These are phyloP conservation scores for Rhaphigaster nebulosa DNA, from an alignment of 2,888 invertebrate genomes.

Conservation along the genomic window DNA sequence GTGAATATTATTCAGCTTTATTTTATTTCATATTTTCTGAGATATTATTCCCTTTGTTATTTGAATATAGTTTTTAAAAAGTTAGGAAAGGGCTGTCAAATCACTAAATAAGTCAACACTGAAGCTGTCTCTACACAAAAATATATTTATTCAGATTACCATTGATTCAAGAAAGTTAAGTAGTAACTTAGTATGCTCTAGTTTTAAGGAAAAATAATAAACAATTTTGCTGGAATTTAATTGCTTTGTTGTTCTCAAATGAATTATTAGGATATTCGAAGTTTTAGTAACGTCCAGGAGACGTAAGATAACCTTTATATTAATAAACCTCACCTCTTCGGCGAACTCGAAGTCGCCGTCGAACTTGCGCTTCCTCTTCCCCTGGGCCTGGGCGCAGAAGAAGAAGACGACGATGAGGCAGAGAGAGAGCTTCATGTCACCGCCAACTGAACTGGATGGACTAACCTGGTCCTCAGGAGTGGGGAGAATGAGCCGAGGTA, in stretches of 20 bases:
- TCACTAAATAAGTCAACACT: too few species aligned
- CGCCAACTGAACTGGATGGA: not conserved
- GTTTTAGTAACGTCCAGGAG: not conserved
- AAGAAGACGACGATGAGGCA: constrained; percentile 21
- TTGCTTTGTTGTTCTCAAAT: not conserved
- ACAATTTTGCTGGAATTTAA: not conserved
- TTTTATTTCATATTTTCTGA: too few species aligned
- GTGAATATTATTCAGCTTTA: too few species aligned
- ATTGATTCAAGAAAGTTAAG: too few species aligned
- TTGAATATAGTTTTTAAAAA: too few species aligned
- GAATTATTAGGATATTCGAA: rapidly evolving
- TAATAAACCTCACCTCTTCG: constrained; percentile 77
- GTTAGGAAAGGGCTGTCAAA: too few species aligned
- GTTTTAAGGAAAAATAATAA: not conserved
- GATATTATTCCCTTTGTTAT: too few species aligned
- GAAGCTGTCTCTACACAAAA: too few species aligned
- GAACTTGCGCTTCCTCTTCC: constrained; percentile 79
- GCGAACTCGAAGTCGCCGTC: constrained; percentile 85
- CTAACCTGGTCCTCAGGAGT: not conserved
- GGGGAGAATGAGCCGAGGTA: constrained; percentile 53
- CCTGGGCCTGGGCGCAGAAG: constrained; percentile 69
- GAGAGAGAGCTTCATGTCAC: constrained; percentile 9
- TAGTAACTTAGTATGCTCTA: not conserved
- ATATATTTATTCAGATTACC: too few species aligned
- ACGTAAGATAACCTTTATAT: not conserved